Evolutionary conservation across 2,888 invertebrate genomes (phyloP).

Genomic region (Agapostemon virescens): DNA sequence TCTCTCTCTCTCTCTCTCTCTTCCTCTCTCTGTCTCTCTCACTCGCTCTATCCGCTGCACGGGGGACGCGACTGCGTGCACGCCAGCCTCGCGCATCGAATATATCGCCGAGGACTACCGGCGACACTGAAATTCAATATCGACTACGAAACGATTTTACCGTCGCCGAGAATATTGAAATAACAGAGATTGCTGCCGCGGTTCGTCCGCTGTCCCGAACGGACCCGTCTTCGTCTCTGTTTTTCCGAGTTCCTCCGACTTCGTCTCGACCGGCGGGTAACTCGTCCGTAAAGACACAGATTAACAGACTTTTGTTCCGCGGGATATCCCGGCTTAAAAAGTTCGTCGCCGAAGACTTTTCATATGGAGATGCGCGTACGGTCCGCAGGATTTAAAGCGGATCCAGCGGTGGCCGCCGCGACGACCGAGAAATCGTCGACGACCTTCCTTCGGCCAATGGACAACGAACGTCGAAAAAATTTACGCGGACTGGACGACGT

Average conservation of each 20-base stretch:
- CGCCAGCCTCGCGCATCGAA: constrained; percentile 27
- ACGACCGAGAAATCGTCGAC: not conserved
- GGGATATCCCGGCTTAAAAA: not conserved
- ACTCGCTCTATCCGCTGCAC: not conserved
- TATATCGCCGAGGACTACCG: not conserved
- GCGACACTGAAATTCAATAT: constrained; percentile 64
- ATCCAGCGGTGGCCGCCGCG: not conserved
- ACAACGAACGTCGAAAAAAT: not conserved
- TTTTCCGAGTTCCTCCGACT: not conserved
- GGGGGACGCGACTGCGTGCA: constrained; percentile 34
- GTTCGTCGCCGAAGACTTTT: not conserved
- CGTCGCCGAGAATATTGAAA: constrained; percentile 13
- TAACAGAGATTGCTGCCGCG: constrained; percentile 29
- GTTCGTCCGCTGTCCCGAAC: not conserved
- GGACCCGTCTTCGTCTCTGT: not conserved
- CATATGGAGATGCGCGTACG: not conserved
- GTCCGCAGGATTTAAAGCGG: not conserved
- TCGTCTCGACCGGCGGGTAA: not conserved
- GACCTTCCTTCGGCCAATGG: not conserved
- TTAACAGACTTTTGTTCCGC: not conserved
- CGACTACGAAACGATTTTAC: constrained; percentile 22
- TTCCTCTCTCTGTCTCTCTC: not conserved
- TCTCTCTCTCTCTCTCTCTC: not conserved
- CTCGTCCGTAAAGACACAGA: not conserved
- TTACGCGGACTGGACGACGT: not conserved